Base-by-base conservation (phyloP, 2,888 invertebrate species). In the Parasteatoda lunata region DNA sequence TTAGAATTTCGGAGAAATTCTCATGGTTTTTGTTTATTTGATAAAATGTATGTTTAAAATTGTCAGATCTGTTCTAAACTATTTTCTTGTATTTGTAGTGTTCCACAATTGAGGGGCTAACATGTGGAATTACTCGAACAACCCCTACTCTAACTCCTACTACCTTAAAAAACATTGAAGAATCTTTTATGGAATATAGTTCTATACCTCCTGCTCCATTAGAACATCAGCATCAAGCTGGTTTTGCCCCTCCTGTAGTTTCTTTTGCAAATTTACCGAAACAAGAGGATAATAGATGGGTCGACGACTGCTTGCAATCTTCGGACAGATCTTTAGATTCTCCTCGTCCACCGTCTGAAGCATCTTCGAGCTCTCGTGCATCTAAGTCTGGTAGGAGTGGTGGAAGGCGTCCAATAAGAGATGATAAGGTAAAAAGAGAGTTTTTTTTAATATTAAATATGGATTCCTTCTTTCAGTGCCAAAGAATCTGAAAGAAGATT, bases 111-210 rank as follows among this genome's bases (percentile, higher is more conserved):
- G 88, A 75, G 30, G 88, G 88, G 7, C 66, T 84, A 48, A 89
- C 89, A 69, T 84, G 82, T 75, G 89, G 89, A 47, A 88, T 89
- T 91, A 97, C 97, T 88, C 94, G 96, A 92, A 98, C 97, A 89
- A 97, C 98, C 91, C 96, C 97, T 90, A 97, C 97, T 91, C 94
- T 98, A 91, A 98, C 98, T 90, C 98, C 98, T 89, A 98, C 98
- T 72, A 97, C 97, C 90, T 93, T 98, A 92, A 95, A 97, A 91
- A 93, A 95, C 93, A 96, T 98, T 93, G 97, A 98, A 93, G 97
- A 97, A 91, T 96, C 96, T 0, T 96, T 97, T 93, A 95, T 96
- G 91, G 97, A 97, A 93, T 93, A 97, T 91, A 96, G 96, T 93
- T 90, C 89, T 11, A 94, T 95, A 90, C 95, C 94, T 92, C 91